Conservation (phyloP, 2,113 vertebrate species). For the Thamnaconus septentrionalis region DNA sequence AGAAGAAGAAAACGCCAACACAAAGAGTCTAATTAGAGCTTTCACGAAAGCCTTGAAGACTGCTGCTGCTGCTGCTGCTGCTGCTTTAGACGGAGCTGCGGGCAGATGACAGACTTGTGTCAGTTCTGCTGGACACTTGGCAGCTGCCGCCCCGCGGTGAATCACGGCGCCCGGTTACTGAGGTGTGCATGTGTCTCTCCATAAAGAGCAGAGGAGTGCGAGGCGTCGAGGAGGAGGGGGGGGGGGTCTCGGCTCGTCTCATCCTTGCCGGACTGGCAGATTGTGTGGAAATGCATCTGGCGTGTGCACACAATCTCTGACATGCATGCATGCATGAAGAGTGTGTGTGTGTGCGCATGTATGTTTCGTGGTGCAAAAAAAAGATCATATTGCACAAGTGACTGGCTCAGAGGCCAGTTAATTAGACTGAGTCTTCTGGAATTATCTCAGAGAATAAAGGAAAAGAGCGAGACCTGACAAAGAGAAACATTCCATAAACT, state of each 20-base stretch:
- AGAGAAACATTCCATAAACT: too few relatives aligned
- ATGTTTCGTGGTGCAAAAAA: not conserved
- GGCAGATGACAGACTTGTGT: slow-evolving; percentile 37
- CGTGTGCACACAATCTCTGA: slow-evolving; percentile 19
- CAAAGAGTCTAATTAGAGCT: slow-evolving; percentile 42
- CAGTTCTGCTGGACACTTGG: slow-evolving; percentile 49
- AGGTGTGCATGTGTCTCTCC: slow-evolving; percentile 19
- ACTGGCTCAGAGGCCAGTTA: too few relatives aligned
- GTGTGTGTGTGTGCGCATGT: not conserved
- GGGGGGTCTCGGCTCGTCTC: slow-evolving; percentile 8
- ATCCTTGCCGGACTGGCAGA: slow-evolving; percentile 20
- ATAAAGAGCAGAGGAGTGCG: not conserved
- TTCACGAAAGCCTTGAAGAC: too few relatives aligned
- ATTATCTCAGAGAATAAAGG: too few relatives aligned
- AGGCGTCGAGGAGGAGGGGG: not conserved
- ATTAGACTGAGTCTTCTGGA: too few relatives aligned
- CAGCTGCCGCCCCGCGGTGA: slow-evolving; percentile 42
- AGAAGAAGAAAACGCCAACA: slow-evolving; percentile 8
- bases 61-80: slow-evolving; percentile 13
- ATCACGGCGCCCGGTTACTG: slow-evolving; percentile 31
- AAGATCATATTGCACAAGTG: too few relatives aligned
- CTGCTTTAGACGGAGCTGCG: slow-evolving; percentile 33
- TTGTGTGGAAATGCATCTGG: slow-evolving; percentile 18
- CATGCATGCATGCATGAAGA: slow-evolving; percentile 11
- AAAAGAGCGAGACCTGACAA: too few relatives aligned